Evolutionary conservation across 2,888 invertebrate genomes (phyloP).

Genomic region (Cyrtodaria siliqua): DNA sequence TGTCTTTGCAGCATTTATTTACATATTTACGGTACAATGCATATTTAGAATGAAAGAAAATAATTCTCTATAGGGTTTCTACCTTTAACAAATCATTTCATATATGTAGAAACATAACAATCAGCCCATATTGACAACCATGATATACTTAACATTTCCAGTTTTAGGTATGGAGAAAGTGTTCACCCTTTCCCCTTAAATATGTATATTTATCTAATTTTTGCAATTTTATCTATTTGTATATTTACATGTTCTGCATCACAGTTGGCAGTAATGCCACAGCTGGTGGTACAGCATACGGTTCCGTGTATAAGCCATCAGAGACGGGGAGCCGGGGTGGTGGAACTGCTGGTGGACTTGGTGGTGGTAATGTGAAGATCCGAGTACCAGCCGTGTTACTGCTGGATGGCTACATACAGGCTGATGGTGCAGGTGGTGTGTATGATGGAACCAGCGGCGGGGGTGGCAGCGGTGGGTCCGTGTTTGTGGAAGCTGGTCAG

Average conservation of each 20-base stretch:
- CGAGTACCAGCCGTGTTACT: constrained; percentile 70
- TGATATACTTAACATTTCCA: no score
- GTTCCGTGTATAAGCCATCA: constrained; percentile 71
- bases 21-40: no score
- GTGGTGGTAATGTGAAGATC: constrained; percentile 71
- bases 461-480: constrained; percentile 77
- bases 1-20: no score
- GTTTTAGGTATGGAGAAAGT: no score
- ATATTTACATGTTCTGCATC: not conserved
- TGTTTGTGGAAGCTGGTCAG: constrained; percentile 73
- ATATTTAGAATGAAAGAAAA: no score
- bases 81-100: no score
- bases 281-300: constrained; percentile 68
- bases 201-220: no score
- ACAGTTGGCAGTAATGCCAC: constrained; percentile 29
- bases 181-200: no score
- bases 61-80: no score
- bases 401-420: constrained; percentile 72
- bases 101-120: no score
- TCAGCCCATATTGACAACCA: no score
- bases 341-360: constrained; percentile 66
- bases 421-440: constrained; percentile 67
- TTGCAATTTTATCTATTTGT: no score
- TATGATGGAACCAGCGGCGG: constrained; percentile 60
- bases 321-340: constrained; percentile 70